phyloP scores from a whole-genome alignment of 2,888 invertebrate species.

The Podabrus alpinus region DNA sequence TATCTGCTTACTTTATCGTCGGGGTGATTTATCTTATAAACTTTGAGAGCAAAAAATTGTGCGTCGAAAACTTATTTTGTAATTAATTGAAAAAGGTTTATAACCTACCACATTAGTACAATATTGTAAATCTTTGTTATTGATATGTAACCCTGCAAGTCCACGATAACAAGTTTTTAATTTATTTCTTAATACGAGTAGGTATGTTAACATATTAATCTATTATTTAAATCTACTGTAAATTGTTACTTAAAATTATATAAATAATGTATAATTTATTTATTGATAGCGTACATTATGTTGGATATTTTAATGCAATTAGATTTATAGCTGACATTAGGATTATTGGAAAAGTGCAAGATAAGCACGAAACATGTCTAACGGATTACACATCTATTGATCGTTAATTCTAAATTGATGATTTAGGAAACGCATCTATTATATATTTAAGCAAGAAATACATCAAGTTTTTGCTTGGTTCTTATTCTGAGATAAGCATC shows the following conservation, averaged over 20 bases:
- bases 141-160: too few species aligned
- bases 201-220: background rate
- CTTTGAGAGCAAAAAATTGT: background rate
- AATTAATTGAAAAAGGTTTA: background rate
- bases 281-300: background rate
- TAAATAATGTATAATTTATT: too few species aligned
- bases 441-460: background rate
- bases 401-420: background rate
- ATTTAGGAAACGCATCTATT: background rate
- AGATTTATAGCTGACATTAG: background rate
- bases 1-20: background rate
- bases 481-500: background rate
- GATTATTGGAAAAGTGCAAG: background rate
- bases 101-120: too few species aligned
- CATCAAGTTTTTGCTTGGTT: background rate
- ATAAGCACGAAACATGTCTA: background rate
- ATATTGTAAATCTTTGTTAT: too few species aligned
- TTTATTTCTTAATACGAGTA: background rate
- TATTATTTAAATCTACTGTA: background rate
- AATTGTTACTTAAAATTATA: background rate
- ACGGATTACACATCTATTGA: background rate
- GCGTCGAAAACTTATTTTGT: background rate
- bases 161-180: background rate
- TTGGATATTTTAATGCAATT: background rate
- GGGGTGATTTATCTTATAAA: background rate